A percentile compares a stretch with the other conserved stretches of the same genome.
Conservation (phyloP, 2,113 vertebrate genomes). For the Crotalus helleri region DNA sequence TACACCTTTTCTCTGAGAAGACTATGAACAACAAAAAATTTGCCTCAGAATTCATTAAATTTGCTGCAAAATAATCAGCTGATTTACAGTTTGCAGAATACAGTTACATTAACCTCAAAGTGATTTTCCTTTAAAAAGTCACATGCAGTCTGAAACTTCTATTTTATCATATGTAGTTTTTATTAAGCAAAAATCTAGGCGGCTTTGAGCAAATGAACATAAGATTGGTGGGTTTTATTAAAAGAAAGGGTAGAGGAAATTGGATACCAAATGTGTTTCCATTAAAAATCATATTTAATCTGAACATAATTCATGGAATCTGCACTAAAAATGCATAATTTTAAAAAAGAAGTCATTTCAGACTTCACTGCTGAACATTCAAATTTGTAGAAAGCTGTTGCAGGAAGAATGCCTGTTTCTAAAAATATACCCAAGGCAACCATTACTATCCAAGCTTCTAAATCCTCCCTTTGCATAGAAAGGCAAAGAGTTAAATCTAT, state of each 20-base stretch:
- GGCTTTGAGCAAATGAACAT: slow-evolving; percentile 33
- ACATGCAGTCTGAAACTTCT: slow-evolving; percentile 53
- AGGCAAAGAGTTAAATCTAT: slow-evolving; percentile 57
- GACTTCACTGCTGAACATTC: slow-evolving; percentile 67
- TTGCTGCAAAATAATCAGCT: slow-evolving; percentile 15
- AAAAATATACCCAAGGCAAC: slow-evolving; percentile 69
- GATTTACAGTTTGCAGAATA: slow-evolving; percentile 39
- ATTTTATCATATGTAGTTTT: slow-evolving; percentile 36
- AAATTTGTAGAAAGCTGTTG: slow-evolving; percentile 67
- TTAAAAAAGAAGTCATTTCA: slow-evolving; percentile 39
- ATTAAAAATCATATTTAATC: not conserved
- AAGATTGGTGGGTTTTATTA: slow-evolving; percentile 20
- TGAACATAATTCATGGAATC: slow-evolving; percentile 23
- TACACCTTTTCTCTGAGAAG: slow-evolving; percentile 28
- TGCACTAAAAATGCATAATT: slow-evolving; percentile 18
- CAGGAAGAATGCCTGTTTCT: slow-evolving; percentile 66
- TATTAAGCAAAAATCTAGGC: slow-evolving; percentile 5
- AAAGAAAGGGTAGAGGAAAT: slow-evolving; percentile 13
- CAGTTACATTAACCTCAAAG: slow-evolving; percentile 42
- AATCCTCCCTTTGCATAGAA: slow-evolving; percentile 58
- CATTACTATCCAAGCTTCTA: slow-evolving; percentile 58
- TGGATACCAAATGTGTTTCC: not conserved
- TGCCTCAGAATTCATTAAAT: slow-evolving; percentile 46
- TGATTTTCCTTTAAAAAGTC: slow-evolving; percentile 48
- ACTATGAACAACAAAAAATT: slow-evolving; percentile 44